Base-by-base conservation (phyloP, 2,888 invertebrate genomes). In the Frankliniella intonsa region DNA sequence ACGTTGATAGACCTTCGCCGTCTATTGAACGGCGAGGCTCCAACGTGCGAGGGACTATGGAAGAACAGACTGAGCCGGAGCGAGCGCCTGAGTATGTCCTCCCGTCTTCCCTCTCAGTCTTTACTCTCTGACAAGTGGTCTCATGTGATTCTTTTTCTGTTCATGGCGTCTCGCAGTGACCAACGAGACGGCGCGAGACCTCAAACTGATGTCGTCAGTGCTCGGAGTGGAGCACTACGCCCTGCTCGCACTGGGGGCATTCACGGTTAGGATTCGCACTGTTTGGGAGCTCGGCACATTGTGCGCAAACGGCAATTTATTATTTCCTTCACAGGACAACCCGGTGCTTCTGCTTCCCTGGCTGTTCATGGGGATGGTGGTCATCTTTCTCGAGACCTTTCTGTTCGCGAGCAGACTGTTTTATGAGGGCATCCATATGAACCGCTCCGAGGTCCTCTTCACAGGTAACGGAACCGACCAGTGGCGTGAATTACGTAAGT, bases 201-300 rank as follows among this genome's bases (percentile, higher is more conserved):
- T 88, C 22, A 88, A 87, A 82, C 84, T 88, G 80, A 87, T 88
- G 86, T 87, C 86, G 14, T 87, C 87, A 19, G 87, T 88, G 51
- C 85, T 88, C n/a, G 87, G 87, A 81, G 87, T 88, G 55, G 88
- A 88, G 80, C 88, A 88, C 84, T 88, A 87, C 83, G 86, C 87
- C 12, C 83, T 88, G 55, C 87, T 88, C 80, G 86, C 87, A 85
- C 84, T 88, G 49, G 88, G 88, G 49, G 87, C 87, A 14, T 86
- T 88, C 25, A 87, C 87, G 81, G 88, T 88, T 82, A 84, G 85
- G 83, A 38, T 38, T 38, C 38, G 38, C 38, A 38, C 38, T 38
- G n/a, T n/a, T n/a, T n/a, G n/a, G n/a, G n/a, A n/a, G n/a, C n/a
- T n/a, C n/a, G n/a, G n/a, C n/a, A n/a, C n/a, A n/a, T n/a, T n/a